These are phyloP conservation scores for Alligator sinensis DNA, from an alignment of 2,113 vertebrate species.

Conservation along the genomic window DNA sequence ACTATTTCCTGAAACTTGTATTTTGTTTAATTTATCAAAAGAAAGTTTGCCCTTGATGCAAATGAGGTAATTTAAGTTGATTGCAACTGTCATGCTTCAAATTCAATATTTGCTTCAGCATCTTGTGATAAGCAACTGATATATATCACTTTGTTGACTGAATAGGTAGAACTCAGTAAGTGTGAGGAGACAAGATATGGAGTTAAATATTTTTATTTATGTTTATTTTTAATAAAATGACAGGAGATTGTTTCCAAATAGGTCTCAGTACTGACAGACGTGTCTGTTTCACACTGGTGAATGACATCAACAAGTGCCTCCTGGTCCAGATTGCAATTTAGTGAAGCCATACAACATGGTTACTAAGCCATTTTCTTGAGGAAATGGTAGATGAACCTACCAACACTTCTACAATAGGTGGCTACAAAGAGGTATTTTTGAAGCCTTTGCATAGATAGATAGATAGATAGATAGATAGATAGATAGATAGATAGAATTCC, in stretches of 20 bases:
- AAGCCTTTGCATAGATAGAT: too few species aligned
- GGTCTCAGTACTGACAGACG: background rate
- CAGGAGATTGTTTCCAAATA: background rate
- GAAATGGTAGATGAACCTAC: background rate
- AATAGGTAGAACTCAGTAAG: background rate
- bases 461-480: too few species aligned
- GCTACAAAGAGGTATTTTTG: background rate
- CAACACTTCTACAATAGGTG: background rate
- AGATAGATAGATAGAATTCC: too few species aligned
- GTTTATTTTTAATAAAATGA: background rate
- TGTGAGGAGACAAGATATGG: background rate
- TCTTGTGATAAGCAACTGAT: background rate
- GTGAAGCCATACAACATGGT: background rate
- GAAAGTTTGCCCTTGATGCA: background rate
- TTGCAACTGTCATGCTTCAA: background rate
- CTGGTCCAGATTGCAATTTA: background rate
- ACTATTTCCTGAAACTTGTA: background rate
- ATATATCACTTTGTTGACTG: background rate
- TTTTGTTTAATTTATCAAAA: background rate
- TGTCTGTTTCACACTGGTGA: background rate
- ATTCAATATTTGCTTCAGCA: background rate
- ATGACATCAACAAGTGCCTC: background rate
- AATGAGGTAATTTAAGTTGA: background rate
- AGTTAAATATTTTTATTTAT: background rate
- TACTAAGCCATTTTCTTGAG: background rate